A percentile compares a stretch with the other conserved stretches of the same genome.
Conservation (phyloP, 2,888 invertebrate genomes). For the Halocaridina rubra region DNA sequence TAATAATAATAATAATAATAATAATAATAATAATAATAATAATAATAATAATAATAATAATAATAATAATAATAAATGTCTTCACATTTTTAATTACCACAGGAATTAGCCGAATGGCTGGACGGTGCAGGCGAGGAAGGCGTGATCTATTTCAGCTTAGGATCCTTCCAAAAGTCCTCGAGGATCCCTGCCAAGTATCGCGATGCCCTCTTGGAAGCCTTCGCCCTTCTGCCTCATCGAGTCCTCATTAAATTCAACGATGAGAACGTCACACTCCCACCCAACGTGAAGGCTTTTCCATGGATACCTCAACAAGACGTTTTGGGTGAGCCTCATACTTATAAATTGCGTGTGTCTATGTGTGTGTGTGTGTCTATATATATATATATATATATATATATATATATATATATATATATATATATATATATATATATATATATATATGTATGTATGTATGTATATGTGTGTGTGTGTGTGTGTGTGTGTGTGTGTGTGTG, state of each 20-base stretch:
- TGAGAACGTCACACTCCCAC: neutral
- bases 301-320: conserved; percentile 29
- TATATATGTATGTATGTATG: neutral
- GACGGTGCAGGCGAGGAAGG: conserved; percentile 11
- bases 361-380: no score
- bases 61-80: neutral
- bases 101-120: conserved; percentile 26
- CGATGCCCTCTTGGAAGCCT: conserved; percentile 9
- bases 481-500: neutral
- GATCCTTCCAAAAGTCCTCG: conserved; percentile 14
- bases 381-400: neutral
- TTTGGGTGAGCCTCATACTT: neutral
- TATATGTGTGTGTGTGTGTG: neutral
- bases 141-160: conserved; percentile 34
- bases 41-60: neutral
- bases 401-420: neutral
- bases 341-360: no score
- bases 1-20: neutral
- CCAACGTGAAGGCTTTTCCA: conserved; percentile 11
- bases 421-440: neutral
- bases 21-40: neutral
- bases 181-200: conserved; percentile 6
- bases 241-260: conserved; percentile 20
- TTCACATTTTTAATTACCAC: neutral
- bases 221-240: conserved; percentile 13